phyloP scores from a whole-genome alignment of 2,113 vertebrate species.

The Castor canadensis region DNA sequence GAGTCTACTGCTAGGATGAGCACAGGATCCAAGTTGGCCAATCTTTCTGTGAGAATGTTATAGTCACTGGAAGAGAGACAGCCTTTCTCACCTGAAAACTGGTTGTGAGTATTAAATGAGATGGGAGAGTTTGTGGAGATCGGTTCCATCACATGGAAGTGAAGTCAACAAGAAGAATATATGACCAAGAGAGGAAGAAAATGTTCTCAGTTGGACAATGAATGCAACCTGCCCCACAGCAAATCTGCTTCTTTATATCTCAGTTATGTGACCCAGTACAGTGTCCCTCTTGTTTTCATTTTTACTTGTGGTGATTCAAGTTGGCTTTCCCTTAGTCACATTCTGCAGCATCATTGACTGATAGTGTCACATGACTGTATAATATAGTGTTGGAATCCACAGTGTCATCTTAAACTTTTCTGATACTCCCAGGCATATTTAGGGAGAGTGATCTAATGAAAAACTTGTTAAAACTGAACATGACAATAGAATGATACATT shows the following conservation, averaged over 20 bases:
- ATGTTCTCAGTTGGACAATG: neutral
- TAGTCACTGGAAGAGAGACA: neutral
- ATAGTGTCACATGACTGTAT: neutral
- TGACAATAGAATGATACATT: neutral
- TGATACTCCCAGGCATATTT: neutral
- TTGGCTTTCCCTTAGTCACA: neutral
- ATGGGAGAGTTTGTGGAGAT: neutral
- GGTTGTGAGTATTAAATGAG: neutral
- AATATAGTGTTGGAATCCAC: neutral
- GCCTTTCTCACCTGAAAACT: neutral
- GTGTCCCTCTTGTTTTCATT: neutral
- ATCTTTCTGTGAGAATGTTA: neutral
- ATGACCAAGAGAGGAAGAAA: neutral
- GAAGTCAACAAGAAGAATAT: neutral
- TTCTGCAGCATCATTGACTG: neutral
- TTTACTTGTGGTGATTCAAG: neutral
- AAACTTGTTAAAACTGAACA: neutral
- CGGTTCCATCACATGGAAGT: neutral
- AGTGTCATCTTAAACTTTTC: neutral
- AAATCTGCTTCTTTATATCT: neutral
- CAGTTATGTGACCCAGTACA: neutral
- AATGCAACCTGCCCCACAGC: neutral
- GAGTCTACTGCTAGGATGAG: neutral
- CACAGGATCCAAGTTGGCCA: neutral
- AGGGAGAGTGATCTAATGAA: neutral